A percentile compares a stretch with the other conserved stretches of the same genome.
Conservation (phyloP, 2,113 vertebrate genomes). For the Promerops cafer region DNA sequence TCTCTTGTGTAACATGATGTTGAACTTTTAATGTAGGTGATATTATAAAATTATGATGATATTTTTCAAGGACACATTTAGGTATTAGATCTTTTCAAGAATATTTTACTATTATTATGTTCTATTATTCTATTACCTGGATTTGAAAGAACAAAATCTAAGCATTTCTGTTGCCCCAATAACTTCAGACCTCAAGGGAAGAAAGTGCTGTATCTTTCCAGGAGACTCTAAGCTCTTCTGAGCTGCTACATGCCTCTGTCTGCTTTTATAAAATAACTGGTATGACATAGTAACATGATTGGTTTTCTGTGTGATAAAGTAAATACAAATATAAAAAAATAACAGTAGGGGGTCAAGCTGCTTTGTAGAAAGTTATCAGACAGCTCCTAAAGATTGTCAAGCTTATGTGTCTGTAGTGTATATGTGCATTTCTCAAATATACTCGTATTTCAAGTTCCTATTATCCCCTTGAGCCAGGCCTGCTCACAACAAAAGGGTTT, state of each 20-base stretch:
- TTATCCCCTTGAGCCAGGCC: neutral
- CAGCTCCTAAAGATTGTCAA: constrained; percentile 8
- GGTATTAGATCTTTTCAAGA: neutral
- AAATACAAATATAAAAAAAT: constrained; percentile 34
- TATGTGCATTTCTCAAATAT: neutral
- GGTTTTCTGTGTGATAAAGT: neutral
- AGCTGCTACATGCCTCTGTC: neutral
- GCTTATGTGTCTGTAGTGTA: neutral
- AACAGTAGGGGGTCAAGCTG: constrained; percentile 6
- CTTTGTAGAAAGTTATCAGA: constrained; percentile 32
- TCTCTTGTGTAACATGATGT: neutral
- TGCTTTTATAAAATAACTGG: neutral
- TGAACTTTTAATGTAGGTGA: neutral
- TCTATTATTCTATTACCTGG: neutral
- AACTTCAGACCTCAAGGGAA: constrained; percentile 14
- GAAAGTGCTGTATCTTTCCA: neutral
- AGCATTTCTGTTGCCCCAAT: neutral
- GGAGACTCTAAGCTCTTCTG: neutral
- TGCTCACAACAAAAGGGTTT: neutral
- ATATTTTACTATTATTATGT: neutral
- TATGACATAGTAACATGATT: neutral
- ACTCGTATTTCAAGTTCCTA: neutral
- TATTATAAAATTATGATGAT: neutral
- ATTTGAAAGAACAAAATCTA: neutral
- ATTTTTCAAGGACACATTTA: neutral